Evolutionary conservation across 2,888 invertebrate genomes (phyloP).

Genomic region (Brachyopa scutellaris): DNA sequence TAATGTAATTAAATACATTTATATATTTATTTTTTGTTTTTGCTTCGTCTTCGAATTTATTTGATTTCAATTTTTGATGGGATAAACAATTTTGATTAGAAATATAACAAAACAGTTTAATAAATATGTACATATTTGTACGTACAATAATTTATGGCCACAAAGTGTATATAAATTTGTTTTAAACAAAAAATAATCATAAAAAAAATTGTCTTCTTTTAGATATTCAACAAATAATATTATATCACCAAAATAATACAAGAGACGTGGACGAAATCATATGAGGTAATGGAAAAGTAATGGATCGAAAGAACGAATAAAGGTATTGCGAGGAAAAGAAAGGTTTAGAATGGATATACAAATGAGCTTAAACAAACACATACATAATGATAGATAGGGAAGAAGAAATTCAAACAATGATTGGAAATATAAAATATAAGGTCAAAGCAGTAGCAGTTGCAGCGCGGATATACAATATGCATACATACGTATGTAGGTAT

Average conservation of each 20-base stretch:
- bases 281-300: neutral
- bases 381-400: no score
- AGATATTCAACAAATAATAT: constrained; percentile 16
- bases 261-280: constrained; percentile 29
- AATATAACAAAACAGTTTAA: constrained; percentile 13
- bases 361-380: no score
- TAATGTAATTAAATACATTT: constrained; percentile 35
- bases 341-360: no score
- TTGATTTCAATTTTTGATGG: neutral
- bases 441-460: no score
- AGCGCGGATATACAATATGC: no score
- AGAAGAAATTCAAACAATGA: no score
- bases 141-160: constrained; percentile 64
- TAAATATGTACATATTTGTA: constrained; percentile 33
- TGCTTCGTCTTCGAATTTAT: constrained; percentile 5
- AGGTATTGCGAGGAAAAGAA: no score
- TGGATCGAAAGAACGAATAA: no score
- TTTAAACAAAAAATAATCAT: constrained; percentile 15
- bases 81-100: constrained; percentile 3
- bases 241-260: constrained; percentile 64
- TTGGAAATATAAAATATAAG: no score
- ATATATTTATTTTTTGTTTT: constrained; percentile 16
- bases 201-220: neutral
- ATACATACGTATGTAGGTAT: no score
- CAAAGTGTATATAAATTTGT: constrained; percentile 12